phyloP scores from a whole-genome alignment of 2,888 invertebrate genomes.

The Hololepta plana region DNA sequence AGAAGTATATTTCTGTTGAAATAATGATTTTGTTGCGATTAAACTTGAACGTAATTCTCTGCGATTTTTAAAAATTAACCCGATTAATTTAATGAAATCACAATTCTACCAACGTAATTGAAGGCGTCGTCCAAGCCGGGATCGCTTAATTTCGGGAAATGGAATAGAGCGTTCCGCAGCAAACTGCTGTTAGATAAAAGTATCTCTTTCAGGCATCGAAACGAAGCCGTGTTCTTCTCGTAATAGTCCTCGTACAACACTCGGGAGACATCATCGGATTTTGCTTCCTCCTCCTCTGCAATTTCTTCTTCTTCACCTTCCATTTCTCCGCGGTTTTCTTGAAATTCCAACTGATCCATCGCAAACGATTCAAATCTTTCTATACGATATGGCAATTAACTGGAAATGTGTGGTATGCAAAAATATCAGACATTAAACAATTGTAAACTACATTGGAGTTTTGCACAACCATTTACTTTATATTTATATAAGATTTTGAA shows the following conservation, averaged over 20 bases:
- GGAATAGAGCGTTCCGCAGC: constrained; percentile 29
- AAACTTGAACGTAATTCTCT: no score
- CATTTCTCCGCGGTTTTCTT: no score
- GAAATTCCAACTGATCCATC: no score
- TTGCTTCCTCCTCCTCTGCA: constrained; percentile 15
- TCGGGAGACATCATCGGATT: constrained; percentile 4
- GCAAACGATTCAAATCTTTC: no score
- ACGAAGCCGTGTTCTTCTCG: constrained; percentile 21
- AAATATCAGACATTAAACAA: no score
- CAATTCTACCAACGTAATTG: constrained; percentile 16
- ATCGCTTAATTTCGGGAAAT: constrained; percentile 23
- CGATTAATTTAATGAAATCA: neutral
- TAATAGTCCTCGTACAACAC: constrained; percentile 17
- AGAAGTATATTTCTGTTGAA: constrained; percentile 3
- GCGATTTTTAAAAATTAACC: no score
- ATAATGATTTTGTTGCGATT: no score
- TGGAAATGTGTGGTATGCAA: no score
- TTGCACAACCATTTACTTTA: no score
- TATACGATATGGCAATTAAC: no score
- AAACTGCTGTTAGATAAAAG: constrained; percentile 28
- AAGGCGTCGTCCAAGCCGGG: constrained; percentile 25
- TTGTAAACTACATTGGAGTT: no score
- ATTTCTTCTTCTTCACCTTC: constrained; percentile 7
- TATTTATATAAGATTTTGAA: no score
- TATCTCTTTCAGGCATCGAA: constrained; percentile 22